Evolutionary conservation across 2,888 invertebrate species (phyloP), one percentile per base, ranked within the genome.

Genomic region (Cremastinae sp.): DNA sequence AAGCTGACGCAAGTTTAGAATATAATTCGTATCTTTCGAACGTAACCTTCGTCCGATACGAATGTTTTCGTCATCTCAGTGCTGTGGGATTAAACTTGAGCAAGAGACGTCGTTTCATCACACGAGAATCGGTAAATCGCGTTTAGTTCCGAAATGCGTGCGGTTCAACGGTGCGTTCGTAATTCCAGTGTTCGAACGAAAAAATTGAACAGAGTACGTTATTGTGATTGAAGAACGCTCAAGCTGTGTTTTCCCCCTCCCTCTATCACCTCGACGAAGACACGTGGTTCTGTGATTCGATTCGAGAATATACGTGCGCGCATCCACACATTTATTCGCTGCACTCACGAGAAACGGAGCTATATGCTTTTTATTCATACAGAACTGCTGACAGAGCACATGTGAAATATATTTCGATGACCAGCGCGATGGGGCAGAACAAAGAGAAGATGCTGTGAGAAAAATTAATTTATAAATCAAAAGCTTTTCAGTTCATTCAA

Each of bases 401-500:
- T 59, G 55, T 37, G 37, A 61, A 41, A 45, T 12, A 2, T 37
- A 59, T 20, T 12, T 69, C 16, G 53, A 76, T 76, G 72, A 49
- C 18, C 45, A 49, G 47, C 69, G 35, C 14, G 22, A 66, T 51
- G 49, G 16, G 16, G n/a, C 53, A 62, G 45, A 22, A 9, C 39
- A 53, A 12, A 16, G 59, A 35, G 16, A 73, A 64, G 53, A 51
- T 9, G 55, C 12, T 45, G 76, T 76, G 69, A 76, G 76, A 65
- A 49, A 61, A 43, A 37, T 53, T 28, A 5, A 28, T 3, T 14
- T 47, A 22, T 20, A 35, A 2, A 51, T 41, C 10, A 37, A 14
- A 35, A 9, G 20, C 12, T n/a, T 47, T 12, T 58, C 16, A 5
- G 41, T 14, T 8, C 45, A 10, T 5, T 28, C 5, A 28, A 28